Percentiles rank a stretch among this genome's conserved stretches.
phyloP scores from a whole-genome alignment of 2,113 vertebrate species.

The Scortum barcoo region DNA sequence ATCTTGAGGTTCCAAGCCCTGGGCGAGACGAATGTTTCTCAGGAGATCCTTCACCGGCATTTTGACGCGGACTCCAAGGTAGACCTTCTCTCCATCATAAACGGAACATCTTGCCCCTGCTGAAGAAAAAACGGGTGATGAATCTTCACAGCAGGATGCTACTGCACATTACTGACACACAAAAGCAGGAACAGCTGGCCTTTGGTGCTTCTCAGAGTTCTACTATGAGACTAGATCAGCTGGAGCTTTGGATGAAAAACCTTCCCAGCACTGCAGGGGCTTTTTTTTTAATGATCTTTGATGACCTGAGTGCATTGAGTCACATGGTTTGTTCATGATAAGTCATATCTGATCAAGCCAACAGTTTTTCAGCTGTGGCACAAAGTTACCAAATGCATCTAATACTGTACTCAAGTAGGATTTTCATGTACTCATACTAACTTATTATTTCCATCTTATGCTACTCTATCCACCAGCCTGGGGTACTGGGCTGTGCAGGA shows the following conservation, averaged over 20 bases:
- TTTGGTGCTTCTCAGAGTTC: too few relatives aligned
- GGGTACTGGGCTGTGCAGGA: too few relatives aligned
- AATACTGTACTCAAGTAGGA: not conserved
- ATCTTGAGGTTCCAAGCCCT: slow-evolving; percentile 73
- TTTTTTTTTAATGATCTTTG: not conserved
- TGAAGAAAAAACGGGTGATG: not conserved
- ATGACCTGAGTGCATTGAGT: not conserved
- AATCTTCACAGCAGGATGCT: not conserved
- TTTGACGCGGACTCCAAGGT: slow-evolving; percentile 89
- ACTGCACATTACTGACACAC: not conserved
- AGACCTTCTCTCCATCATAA: slow-evolving; percentile 77
- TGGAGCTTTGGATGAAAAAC: not conserved
- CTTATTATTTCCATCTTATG: not conserved
- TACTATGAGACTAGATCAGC: too few relatives aligned
- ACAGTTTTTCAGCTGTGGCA: not conserved
- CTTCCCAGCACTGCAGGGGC: not conserved
- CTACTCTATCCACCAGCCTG: not conserved
- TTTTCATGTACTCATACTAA: not conserved
- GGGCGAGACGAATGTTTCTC: slow-evolving; percentile 83
- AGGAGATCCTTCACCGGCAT: slow-evolving; percentile 90
- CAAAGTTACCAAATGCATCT: not conserved
- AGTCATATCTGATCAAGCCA: not conserved
- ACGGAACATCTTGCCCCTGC: slow-evolving; percentile 69
- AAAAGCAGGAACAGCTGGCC: too few relatives aligned
- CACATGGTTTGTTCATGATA: not conserved